These are phyloP conservation scores for Microhierax caerulescens DNA, from an alignment of 2,797 vertebrate species.

Conservation along the genomic window DNA sequence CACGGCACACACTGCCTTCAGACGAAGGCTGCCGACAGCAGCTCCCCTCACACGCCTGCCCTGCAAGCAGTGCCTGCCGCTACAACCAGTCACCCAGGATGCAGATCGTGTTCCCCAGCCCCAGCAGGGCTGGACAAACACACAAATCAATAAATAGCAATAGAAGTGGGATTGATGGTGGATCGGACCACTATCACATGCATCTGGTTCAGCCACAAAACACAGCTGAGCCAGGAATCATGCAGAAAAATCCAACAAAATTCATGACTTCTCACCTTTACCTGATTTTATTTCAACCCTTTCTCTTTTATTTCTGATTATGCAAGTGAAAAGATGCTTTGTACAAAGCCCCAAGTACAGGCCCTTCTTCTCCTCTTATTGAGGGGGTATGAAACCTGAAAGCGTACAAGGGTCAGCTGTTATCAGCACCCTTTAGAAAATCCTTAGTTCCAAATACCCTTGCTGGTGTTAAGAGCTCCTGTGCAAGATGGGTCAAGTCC, in stretches of 20 bases:
- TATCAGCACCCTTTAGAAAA: neutral
- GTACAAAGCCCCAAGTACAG: neutral
- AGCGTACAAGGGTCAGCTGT: neutral
- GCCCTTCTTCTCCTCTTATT: neutral
- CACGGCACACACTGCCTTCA: neutral
- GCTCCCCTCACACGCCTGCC: neutral
- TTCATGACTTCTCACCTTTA: neutral
- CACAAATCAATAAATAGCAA: neutral
- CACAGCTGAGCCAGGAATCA: neutral
- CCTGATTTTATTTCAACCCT: fast-evolving
- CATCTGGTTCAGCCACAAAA: neutral
- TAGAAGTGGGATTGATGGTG: neutral
- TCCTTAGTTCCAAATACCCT: neutral
- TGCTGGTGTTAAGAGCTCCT: neutral
- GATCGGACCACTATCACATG: fast-evolving
- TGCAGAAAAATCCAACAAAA: neutral
- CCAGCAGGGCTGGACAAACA: neutral
- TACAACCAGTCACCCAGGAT: neutral
- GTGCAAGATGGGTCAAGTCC: fast-evolving
- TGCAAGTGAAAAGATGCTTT: neutral
- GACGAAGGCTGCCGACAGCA: neutral
- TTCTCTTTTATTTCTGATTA: neutral
- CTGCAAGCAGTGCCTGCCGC: neutral
- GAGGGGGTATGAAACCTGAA: neutral
- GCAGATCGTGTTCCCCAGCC: neutral